phyloP scores from a whole-genome alignment of 2,113 vertebrate genomes.

The Glareola pratincola region DNA sequence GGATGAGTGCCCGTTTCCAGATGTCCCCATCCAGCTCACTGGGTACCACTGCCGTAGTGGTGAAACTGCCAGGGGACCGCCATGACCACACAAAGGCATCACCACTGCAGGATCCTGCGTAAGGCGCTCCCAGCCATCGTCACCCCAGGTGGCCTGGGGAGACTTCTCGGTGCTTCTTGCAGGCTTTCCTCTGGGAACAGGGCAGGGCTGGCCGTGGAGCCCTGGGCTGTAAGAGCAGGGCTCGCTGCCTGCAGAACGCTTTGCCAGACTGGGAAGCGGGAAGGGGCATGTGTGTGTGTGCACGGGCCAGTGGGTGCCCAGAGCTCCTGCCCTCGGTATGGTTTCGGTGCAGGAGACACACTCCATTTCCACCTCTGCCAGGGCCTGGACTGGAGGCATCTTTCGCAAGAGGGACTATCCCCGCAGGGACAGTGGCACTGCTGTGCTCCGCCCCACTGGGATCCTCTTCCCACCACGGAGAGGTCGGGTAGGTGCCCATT shows the following conservation, averaged over 20 bases:
- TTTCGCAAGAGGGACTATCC: neutral
- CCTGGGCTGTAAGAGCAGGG: neutral
- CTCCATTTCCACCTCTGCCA: no score
- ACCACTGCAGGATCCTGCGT: fast-evolving
- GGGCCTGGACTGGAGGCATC: neutral
- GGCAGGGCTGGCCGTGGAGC: neutral
- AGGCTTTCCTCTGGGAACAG: neutral
- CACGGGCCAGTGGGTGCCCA: fast-evolving
- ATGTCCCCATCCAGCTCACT: neutral
- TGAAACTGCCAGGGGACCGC: neutral
- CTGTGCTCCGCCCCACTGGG: no score
- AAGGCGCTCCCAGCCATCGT: fast-evolving
- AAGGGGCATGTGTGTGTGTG: fast-evolving
- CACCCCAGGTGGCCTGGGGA: fast-evolving
- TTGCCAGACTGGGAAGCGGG: neutral
- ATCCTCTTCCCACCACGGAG: neutral
- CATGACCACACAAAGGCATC: fast-evolving
- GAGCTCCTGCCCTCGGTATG: neutral
- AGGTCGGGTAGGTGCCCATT: neutral
- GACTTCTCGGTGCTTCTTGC: neutral
- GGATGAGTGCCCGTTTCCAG: neutral
- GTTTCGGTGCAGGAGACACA: no score
- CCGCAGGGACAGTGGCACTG: neutral
- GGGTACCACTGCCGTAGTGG: neutral
- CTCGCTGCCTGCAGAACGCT: no score